Percentiles rank a stretch among this genome's conserved stretches.
Evolutionary conservation across 2,797 vertebrate genomes (phyloP).

Genomic region (Onychomys leucogaster): DNA sequence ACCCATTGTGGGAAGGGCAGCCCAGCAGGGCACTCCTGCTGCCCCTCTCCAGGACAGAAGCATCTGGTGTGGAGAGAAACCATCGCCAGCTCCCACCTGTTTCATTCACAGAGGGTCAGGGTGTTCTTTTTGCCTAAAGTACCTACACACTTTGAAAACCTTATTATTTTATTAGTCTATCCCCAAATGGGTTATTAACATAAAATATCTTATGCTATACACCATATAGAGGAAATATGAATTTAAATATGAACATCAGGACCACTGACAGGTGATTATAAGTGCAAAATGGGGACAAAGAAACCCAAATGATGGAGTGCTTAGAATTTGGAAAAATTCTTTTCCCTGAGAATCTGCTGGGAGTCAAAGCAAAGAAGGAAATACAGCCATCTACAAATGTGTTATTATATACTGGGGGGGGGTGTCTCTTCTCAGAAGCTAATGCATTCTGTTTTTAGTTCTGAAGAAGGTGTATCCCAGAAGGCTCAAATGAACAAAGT

Average conservation of each 20-base stretch:
- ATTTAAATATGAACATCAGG: background rate
- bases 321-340: background rate
- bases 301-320: too few relatives aligned
- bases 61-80: background rate
- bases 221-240: background rate
- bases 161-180: background rate
- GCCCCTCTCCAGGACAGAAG: background rate
- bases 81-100: background rate
- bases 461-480: background rate
- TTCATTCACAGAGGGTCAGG: background rate
- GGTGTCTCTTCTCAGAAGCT: background rate
- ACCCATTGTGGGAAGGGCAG: background rate
- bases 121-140: background rate
- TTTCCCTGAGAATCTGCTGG: background rate
- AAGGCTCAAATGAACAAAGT: background rate
- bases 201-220: background rate
- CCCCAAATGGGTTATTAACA: background rate
- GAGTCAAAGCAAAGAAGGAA: conserved; percentile 30
- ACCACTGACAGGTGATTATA: background rate
- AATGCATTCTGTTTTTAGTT: background rate
- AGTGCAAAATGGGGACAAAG: background rate
- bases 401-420: background rate
- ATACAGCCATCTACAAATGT: background rate
- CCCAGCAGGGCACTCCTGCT: background rate
- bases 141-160: background rate